phyloP scores from a whole-genome alignment of 2,797 vertebrate genomes.

The Schizopygopsis malacanthus region DNA sequence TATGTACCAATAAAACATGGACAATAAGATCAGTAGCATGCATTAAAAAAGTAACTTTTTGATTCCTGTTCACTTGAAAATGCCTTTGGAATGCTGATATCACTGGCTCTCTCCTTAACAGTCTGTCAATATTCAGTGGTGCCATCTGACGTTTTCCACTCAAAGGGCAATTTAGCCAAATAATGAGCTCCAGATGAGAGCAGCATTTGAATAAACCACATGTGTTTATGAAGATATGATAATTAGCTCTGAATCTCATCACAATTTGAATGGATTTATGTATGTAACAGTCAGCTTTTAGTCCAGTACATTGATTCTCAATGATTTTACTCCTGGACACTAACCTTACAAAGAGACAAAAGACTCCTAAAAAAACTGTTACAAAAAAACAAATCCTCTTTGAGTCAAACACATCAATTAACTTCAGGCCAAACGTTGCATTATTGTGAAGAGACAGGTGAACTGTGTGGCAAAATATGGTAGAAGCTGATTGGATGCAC shows the following conservation, averaged over 20 bases:
- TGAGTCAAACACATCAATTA: neutral
- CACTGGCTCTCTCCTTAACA: neutral
- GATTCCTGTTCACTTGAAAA: neutral
- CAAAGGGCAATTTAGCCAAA: slow-evolving; percentile 3
- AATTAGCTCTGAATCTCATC: neutral
- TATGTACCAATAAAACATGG: neutral
- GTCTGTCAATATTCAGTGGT: neutral
- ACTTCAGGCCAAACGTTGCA: neutral
- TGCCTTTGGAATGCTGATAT: neutral
- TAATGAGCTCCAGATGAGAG: neutral
- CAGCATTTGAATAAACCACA: slow-evolving; percentile 22
- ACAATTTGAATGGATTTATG: neutral
- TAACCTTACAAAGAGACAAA: neutral
- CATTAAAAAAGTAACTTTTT: neutral
- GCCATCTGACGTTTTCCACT: slow-evolving; percentile 9
- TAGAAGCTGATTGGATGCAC: neutral
- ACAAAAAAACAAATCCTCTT: neutral
- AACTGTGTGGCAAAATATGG: neutral
- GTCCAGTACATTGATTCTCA: neutral
- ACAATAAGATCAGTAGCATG: neutral
- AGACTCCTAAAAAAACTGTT: neutral
- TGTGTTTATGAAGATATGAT: neutral
- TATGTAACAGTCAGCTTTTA: neutral
- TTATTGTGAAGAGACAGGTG: neutral
- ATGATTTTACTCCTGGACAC: no score